Evolutionary conservation across 1,140 invertebrate genomes (phyloP).

Genomic region (Bathynomus jamesi): DNA sequence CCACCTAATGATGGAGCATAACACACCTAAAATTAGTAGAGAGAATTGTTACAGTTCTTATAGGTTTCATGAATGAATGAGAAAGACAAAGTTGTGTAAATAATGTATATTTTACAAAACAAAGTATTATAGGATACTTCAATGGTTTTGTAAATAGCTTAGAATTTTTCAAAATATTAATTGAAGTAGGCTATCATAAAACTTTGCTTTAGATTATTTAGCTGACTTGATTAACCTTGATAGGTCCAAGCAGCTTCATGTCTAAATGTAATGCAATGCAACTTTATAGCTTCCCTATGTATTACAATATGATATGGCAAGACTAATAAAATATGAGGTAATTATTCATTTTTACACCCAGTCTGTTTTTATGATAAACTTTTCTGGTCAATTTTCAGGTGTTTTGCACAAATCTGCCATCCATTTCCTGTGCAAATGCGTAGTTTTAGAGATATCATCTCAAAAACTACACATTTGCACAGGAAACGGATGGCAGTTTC

Average conservation of each 20-base stretch:
- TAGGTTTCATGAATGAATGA: not conserved
- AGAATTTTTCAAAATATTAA: not conserved
- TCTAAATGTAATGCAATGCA: not conserved
- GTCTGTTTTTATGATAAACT: no score
- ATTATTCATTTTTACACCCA: no score
- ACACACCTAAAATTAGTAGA: conserved; percentile 55
- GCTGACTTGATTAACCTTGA: not conserved
- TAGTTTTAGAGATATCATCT: no score
- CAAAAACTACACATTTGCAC: no score
- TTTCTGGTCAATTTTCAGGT: no score
- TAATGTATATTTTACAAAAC: not conserved
- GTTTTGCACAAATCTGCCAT: no score
- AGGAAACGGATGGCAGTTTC: no score
- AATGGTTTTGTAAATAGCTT: not conserved
- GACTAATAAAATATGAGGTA: no score
- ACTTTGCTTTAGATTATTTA: not conserved
- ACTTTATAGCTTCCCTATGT: not conserved
- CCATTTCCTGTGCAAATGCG: no score
- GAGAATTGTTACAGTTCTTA: not conserved
- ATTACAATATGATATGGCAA: not conserved
- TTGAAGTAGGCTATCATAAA: not conserved
- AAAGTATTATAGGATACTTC: not conserved
- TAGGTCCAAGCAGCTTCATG: no score
- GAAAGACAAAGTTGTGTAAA: not conserved
- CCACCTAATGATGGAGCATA: conserved; percentile 47